Evolutionary conservation across 2,888 invertebrate species (phyloP), one percentile per base, ranked within the genome.

Genomic region (Brachyptera risi): DNA sequence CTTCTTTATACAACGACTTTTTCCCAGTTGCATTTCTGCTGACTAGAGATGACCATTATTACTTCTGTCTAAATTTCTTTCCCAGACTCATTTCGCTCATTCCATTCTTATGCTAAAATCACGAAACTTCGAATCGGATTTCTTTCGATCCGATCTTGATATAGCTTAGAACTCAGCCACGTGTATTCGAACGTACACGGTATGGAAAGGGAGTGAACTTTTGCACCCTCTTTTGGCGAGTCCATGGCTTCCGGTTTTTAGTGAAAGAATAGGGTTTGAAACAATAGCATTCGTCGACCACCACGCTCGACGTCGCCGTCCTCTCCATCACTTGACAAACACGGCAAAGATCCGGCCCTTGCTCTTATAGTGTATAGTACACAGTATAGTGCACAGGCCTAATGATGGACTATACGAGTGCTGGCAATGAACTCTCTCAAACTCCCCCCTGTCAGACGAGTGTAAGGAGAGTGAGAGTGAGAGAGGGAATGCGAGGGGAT

Each of bases 251-350:
- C 50, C 50, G 50, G 27, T 26, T 26, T 31, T 26, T 31, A 51
- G 50, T 17, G 17, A 27, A 51, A 51, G 31, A 27, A 51, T 27
- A 5, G 50, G 31, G 49, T n/a, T 17, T 27, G 17, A 51, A 51
- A 51, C 50, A 51, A 51, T 51, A 31, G 50, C 31, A n/a, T 11
- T 21, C 44, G 19, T 11, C 35, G 35, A 31, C 35, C 5, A 31
- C 35, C 7, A 31, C 35, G 15, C 3, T 5, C 19, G 17, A 17
- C 42, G 23, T 24, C 1, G 24, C 13, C 26, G 27, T 31, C 17
- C 50, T 51, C 50, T 51, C 11, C 42, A 42, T 42, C 42, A 42
- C 42, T 42, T 27, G 50, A 51, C 50, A 51, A 51, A 27, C 50
- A 27, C 17, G 31, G 26, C 50, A 51, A n/a, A 51, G 50, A 51